These are phyloP conservation scores for Tympanuchus pallidicinctus DNA, from an alignment of 2,113 vertebrate species.

Conservation along the genomic window DNA sequence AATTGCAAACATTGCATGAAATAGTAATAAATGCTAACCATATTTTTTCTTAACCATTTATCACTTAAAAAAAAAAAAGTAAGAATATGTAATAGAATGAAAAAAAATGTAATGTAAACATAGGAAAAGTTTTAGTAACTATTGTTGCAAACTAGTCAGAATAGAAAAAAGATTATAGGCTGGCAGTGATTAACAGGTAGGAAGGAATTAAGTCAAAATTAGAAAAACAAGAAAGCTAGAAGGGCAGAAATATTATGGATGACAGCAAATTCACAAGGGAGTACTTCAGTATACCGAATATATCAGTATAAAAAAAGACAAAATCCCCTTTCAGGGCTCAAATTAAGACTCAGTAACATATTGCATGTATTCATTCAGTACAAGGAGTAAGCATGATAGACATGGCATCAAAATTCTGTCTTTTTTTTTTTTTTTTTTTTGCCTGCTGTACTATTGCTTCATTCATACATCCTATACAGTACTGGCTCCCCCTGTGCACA, in stretches of 20 bases:
- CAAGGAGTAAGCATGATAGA: not conserved
- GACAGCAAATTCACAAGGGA: not conserved
- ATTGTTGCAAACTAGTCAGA: not conserved
- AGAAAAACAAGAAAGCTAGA: not conserved
- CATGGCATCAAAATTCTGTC: not conserved
- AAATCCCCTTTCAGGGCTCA: not conserved
- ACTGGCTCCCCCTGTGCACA: not conserved
- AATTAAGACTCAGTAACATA: not conserved
- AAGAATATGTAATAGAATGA: not conserved
- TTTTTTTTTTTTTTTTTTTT: not conserved
- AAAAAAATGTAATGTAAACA: not conserved
- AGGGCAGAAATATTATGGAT: not conserved
- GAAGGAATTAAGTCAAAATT: not conserved
- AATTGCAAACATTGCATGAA: not conserved
- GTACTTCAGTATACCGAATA: not conserved
- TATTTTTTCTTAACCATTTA: not conserved
- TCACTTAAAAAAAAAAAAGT: not conserved
- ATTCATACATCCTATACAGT: not conserved
- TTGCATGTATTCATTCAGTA: not conserved
- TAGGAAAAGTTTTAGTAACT: not conserved
- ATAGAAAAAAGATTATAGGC: accelerated
- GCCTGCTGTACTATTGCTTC: not conserved
- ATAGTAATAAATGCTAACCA: not conserved
- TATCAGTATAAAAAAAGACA: not conserved
- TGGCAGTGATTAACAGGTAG: not conserved